A percentile compares a stretch with the other conserved stretches of the same genome.
Evolutionary conservation across 2,113 vertebrate genomes (phyloP).

Genomic region (Festucalex cinctus): DNA sequence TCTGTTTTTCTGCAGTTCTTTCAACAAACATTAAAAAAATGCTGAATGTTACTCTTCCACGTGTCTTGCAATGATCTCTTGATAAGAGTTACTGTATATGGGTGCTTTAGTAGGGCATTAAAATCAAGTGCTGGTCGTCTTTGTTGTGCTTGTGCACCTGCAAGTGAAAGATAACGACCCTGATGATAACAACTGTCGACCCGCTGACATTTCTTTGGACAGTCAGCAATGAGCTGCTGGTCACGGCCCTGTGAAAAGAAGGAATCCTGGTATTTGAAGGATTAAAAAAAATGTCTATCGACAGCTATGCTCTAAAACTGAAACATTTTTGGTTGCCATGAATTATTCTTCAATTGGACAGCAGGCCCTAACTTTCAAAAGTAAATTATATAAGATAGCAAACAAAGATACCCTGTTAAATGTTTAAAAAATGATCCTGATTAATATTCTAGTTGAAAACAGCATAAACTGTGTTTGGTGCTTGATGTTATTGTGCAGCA

Average conservation of each 20-base stretch:
- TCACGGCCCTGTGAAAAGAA: slow-evolving; percentile 34
- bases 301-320: slow-evolving; percentile 21
- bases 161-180: slow-evolving; percentile 64
- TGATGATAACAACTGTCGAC: slow-evolving; percentile 66
- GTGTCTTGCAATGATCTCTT: slow-evolving; percentile 42
- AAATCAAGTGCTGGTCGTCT: slow-evolving; percentile 48
- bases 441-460: neutral
- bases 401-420: neutral
- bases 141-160: slow-evolving; percentile 61
- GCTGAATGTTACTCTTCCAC: slow-evolving; percentile 11
- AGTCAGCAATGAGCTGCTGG: slow-evolving; percentile 52
- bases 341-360: slow-evolving; percentile 12
- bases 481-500: slow-evolving; percentile 4
- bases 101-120: slow-evolving; percentile 45
- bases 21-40: slow-evolving; percentile 19
- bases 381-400: neutral
- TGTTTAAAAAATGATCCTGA: neutral
- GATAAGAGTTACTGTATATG: slow-evolving; percentile 32
- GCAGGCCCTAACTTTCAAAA: neutral
- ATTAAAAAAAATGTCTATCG: slow-evolving; percentile 21
- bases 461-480: slow-evolving; percentile 9
- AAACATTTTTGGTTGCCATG: slow-evolving; percentile 8
- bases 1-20: slow-evolving; percentile 4
- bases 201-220: slow-evolving; percentile 70
- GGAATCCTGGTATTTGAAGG: slow-evolving; percentile 26